phyloP scores from a whole-genome alignment of 2,888 invertebrate species.

The Pyrocoelia pectoralis region DNA sequence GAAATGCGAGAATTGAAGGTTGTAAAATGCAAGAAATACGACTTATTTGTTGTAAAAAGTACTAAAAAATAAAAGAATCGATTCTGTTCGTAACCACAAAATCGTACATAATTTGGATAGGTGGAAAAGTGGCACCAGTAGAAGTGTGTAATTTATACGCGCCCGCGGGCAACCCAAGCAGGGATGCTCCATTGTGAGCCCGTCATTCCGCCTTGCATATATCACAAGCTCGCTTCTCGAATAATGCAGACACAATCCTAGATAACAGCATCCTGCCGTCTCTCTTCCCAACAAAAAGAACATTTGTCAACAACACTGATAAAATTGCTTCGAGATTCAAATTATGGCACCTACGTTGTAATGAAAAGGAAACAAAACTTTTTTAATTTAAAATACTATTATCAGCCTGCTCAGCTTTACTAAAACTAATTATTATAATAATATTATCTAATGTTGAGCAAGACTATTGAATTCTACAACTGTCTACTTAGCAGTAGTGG shows the following conservation, averaged over 20 bases:
- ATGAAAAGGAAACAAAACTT: slow-evolving; percentile 25
- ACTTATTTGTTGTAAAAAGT: no score
- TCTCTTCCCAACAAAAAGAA: slow-evolving; percentile 45
- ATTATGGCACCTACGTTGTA: slow-evolving; percentile 25
- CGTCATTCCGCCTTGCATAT: slow-evolving; percentile 47
- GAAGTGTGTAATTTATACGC: slow-evolving; percentile 42
- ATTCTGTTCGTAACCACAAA: slow-evolving; percentile 30
- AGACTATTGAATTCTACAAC: no score
- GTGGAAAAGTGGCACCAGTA: slow-evolving; percentile 29
- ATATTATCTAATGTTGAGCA: no score
- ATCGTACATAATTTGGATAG: slow-evolving; percentile 40
- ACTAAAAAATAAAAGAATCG: slow-evolving; percentile 19
- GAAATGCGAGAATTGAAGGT: no score
- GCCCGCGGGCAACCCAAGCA: slow-evolving; percentile 38
- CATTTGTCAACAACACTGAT: slow-evolving; percentile 45
- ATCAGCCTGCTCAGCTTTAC: neutral
- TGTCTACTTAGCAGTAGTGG: no score
- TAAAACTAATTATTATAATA: no score
- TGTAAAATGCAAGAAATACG: neutral
- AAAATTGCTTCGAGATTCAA: slow-evolving; percentile 37
- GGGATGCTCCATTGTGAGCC: slow-evolving; percentile 40
- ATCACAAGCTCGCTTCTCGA: slow-evolving; percentile 44
- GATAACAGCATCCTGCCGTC: slow-evolving; percentile 47
- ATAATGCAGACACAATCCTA: slow-evolving; percentile 47
- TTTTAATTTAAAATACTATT: neutral